Evolutionary conservation across 2,888 invertebrate species (phyloP), one percentile per base, ranked within the genome.

Genomic region (Euzophera pinguis): DNA sequence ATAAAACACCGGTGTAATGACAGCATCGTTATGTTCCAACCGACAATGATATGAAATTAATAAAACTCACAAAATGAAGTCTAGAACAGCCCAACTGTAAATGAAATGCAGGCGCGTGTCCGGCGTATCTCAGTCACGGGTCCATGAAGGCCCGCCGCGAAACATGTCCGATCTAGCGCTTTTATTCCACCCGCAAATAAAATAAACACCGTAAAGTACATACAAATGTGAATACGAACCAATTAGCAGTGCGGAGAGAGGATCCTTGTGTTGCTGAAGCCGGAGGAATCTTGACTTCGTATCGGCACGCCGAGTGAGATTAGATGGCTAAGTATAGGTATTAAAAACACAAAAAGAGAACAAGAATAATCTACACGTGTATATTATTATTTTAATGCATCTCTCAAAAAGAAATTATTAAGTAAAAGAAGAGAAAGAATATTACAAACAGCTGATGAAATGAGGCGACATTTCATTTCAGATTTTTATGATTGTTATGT

Each of bases 251-350:
- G 71, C 76, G 82, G 79, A 84, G 83, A 73, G 77, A 71, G 53
- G 72, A 73, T 63, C 73, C 78, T 65, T 76, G 75, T 65, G 74
- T 75, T 62, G 74, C 75, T 63, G 83, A 77, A 63, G 81, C 83
- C 65, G 84, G 83, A 75, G 83, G 84, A 85, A 85, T 85, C 78
- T 84, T 84, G 83, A 75, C 69, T 54, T 60, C 55, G 54, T 50
- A 39, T 29, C 51, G 12, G 32, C 50, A 27, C 37, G 41, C 43
- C 35, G 43, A 16, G 13, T 17, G 13, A 49, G 32, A 48, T 37
- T 22, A 34, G 4, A 37, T 4, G 3, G 16, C n/a, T 16, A 16
- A 37, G 8, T 12, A 13, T 22, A 17, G 12, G 7, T 16, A 48
- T 13, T 22, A 8, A 5, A 27, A 45, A 32, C 29, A 45, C 32